These are phyloP conservation scores for Vandiemenella viatica DNA, from an alignment of 2,888 invertebrate genomes.

Conservation along the genomic window DNA sequence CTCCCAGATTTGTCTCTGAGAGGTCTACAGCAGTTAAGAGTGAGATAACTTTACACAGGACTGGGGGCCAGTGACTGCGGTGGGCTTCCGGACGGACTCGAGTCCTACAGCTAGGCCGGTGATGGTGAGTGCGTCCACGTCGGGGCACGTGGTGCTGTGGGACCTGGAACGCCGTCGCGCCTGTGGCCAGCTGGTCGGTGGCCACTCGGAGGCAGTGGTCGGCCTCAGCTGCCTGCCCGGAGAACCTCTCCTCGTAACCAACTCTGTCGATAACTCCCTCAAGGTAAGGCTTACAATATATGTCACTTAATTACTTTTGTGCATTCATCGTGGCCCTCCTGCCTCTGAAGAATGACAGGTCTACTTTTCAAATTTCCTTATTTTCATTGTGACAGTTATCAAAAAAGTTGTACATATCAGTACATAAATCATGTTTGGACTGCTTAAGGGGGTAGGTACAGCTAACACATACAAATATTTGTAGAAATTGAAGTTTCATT, in stretches of 20 bases:
- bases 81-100: slow-evolving; percentile 78
- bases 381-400: too few species aligned
- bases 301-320: too few species aligned
- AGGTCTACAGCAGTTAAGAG: neutral
- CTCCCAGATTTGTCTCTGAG: too few species aligned
- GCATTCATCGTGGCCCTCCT: too few species aligned
- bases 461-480: too few species aligned
- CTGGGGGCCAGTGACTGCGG: slow-evolving; percentile 72
- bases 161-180: slow-evolving; percentile 70
- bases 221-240: slow-evolving; percentile 72
- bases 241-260: slow-evolving; percentile 81
- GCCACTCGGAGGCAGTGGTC: slow-evolving; percentile 60
- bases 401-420: too few species aligned
- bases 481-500: too few species aligned
- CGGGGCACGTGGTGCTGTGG: slow-evolving; percentile 88
- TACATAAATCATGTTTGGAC: too few species aligned
- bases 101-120: slow-evolving; percentile 65
- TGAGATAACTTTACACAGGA: slow-evolving; percentile 56
- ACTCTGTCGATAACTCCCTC: slow-evolving; percentile 84
- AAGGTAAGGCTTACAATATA: slow-evolving; percentile 64
- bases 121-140: slow-evolving; percentile 67
- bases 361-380: too few species aligned
- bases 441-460: too few species aligned
- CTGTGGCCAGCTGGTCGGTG: slow-evolving; percentile 61
- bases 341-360: too few species aligned